Evolutionary conservation across 2,797 vertebrate species (phyloP), one percentile per base, ranked within the genome.

Genomic region (Onychomys leucogaster): DNA sequence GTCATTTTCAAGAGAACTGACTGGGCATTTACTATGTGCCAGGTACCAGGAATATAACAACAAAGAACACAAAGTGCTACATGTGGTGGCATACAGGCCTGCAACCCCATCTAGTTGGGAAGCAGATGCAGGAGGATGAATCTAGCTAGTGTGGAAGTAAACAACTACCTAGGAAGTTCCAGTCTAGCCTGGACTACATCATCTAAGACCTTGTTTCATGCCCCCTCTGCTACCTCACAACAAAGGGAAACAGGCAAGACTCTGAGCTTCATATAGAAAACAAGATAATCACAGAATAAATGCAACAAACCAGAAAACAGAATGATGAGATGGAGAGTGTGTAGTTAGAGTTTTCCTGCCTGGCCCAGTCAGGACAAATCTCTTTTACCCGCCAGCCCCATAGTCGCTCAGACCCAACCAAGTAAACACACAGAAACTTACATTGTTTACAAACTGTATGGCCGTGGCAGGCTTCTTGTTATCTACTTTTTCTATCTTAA

Each of bases 1-100:
- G 32, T 55, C 43, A 84, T 84, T 94, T 94, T 63, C n/a, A 88
- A 92, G 87, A 88, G 49, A 29, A 88, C 37, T 75, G 92, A 55
- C 10, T 88, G 52, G 91, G 29, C 32, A 87, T 61, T 85, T 77
- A 82, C 59, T 82, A 71, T 46, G n/a, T 85, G 32, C 25, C 25
- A 93, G 49, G 17, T 23, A 78, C 73, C 83, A 46, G 67, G 37
- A 87, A 67, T 92, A 73, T 17, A 95, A 76, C 13, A 82, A 49
- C 93, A 67, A 91, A 90, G 43, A 93, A 89, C 32, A 75, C 2
- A 27, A n/a, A 46, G 17, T 37, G 49, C 13, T 71, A n/a, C 19
- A 14, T 19, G 34, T 71, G 46, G 9, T 71, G n/a, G 23, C 67
- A 73, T 49, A 73, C 46, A 52, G 14, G n/a, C 52, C 65, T 71